phyloP scores from a whole-genome alignment of 2,888 invertebrate species.

The Philhelius pedissequus region DNA sequence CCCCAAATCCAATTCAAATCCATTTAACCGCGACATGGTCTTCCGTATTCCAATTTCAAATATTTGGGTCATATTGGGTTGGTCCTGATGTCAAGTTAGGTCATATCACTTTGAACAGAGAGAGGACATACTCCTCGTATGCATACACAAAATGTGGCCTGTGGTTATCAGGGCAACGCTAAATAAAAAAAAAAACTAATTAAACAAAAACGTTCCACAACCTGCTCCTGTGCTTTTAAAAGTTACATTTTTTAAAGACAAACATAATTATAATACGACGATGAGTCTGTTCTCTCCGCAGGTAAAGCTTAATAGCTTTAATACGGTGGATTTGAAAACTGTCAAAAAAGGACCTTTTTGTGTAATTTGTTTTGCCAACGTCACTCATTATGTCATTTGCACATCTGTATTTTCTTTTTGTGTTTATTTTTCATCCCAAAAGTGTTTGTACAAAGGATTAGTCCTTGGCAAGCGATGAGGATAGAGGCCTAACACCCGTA shows the following conservation, averaged over 20 bases:
- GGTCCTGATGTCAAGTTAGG: constrained; percentile 23
- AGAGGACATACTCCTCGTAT: no score
- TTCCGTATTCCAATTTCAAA: constrained; percentile 26
- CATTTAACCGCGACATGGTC: background rate
- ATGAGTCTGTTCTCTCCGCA: background rate
- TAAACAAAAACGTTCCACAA: background rate
- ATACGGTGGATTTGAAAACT: constrained; percentile 26
- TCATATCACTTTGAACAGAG: background rate
- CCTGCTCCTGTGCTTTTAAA: background rate
- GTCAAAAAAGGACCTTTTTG: constrained; percentile 20
- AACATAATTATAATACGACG: constrained; percentile 13
- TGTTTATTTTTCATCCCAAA: constrained; percentile 29
- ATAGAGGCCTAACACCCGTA: constrained; percentile 2
- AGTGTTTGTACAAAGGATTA: constrained; percentile 53
- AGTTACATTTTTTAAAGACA: constrained; percentile 33
- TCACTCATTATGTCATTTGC: constrained; percentile 39
- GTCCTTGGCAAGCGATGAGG: constrained; percentile 45
- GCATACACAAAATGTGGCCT: background rate
- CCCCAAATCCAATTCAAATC: background rate
- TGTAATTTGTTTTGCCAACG: constrained; percentile 7
- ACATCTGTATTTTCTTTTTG: background rate
- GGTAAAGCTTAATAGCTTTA: constrained; percentile 11
- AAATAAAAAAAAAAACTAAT: constrained; percentile 48
- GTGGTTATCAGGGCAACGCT: background rate
- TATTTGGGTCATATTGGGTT: constrained; percentile 55